phyloP scores from a whole-genome alignment of 2,888 invertebrate genomes.

The Coelopa pilipes region DNA sequence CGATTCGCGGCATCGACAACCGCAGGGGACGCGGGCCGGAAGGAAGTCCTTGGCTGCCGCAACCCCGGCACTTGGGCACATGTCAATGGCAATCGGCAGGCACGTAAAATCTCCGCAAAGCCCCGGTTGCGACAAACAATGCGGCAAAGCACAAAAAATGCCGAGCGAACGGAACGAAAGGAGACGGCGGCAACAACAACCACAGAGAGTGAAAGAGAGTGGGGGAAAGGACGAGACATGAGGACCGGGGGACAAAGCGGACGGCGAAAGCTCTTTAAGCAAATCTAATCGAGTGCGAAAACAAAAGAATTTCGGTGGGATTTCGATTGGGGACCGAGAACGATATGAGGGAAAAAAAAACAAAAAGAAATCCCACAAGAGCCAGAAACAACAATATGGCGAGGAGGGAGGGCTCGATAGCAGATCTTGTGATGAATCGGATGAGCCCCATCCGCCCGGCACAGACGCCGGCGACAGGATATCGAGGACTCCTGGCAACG shows the following conservation, averaged over 20 bases:
- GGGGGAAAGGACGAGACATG: slow-evolving; percentile 1
- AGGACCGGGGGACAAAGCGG: slow-evolving; percentile 36
- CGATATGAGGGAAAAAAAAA: slow-evolving; percentile 31
- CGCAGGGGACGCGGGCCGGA: background rate
- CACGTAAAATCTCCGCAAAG: slow-evolving; percentile 9
- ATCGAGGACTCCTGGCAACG: background rate
- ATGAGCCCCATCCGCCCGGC: slow-evolving; percentile 24
- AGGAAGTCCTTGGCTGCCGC: background rate
- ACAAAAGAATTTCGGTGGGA: slow-evolving; percentile 41
- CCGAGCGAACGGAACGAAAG: slow-evolving; percentile 22
- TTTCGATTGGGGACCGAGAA: slow-evolving; percentile 24
- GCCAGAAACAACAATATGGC: background rate
- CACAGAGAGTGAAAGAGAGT: no score
- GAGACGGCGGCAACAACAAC: no score
- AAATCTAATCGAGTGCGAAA: slow-evolving; percentile 51
- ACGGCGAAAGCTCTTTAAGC: slow-evolving; percentile 48
- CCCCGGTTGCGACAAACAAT: slow-evolving; percentile 10
- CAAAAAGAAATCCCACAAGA: slow-evolving; percentile 12
- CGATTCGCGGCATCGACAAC: slow-evolving; percentile 42
- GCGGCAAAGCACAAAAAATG: slow-evolving; percentile 28
- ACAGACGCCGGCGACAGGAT: background rate
- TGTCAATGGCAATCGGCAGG: slow-evolving; percentile 50
- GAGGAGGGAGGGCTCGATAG: slow-evolving; percentile 39
- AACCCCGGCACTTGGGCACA: slow-evolving; percentile 42
- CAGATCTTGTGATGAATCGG: slow-evolving; percentile 43